Conservation (phyloP, 2,797 vertebrate species). For the Thamnophis elegans region DNA sequence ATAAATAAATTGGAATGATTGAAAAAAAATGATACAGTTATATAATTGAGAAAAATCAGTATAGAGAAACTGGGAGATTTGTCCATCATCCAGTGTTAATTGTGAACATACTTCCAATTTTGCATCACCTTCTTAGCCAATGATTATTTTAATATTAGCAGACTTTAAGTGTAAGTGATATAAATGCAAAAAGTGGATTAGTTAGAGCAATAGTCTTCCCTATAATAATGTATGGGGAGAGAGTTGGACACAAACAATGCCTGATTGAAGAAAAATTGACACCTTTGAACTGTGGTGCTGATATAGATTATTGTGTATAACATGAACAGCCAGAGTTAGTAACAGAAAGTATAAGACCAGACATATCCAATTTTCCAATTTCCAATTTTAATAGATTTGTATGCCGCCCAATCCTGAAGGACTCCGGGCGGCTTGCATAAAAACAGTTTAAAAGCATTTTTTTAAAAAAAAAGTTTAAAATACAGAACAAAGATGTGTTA, state of each 20-base stretch:
- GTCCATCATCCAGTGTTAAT: not conserved
- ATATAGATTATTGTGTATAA: not conserved
- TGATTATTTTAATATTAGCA: not conserved
- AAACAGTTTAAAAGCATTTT: too few species aligned
- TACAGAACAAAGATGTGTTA: too few species aligned
- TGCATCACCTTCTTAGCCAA: not conserved
- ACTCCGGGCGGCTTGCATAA: too few species aligned
- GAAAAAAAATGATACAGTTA: not conserved
- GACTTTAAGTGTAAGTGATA: not conserved
- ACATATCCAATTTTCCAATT: too few species aligned
- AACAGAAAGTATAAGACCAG: not conserved
- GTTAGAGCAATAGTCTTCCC: not conserved
- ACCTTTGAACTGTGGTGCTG: not conserved
- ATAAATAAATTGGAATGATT: not conserved
- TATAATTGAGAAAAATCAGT: not conserved
- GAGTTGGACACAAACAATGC: not conserved
- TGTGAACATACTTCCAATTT: not conserved
- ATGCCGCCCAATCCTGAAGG: too few species aligned
- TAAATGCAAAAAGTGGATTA: not conserved
- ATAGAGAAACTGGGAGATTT: not conserved
- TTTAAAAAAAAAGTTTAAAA: too few species aligned
- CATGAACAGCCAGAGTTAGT: not conserved
- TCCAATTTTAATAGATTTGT: too few species aligned
- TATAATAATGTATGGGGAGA: not conserved
- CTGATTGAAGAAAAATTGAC: not conserved